Conservation (phyloP, 2,888 invertebrate genomes). For the Archips xylosteana region DNA sequence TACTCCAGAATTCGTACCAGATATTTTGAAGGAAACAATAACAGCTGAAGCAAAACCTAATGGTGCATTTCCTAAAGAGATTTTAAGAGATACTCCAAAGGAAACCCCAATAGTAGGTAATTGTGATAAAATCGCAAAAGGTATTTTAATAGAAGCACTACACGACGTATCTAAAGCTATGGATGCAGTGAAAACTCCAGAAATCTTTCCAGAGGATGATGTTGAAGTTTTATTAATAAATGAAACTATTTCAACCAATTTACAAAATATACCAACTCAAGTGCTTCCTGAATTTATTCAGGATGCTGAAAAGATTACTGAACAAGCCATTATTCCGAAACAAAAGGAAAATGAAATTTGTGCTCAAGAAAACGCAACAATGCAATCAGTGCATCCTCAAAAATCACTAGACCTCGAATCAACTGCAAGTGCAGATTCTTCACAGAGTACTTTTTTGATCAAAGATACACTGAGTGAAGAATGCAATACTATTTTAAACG, state of each 20-base stretch:
- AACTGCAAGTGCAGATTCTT: constrained; percentile 38
- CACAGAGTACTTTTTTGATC: constrained; percentile 35
- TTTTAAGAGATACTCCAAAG: background rate
- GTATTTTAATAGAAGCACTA: constrained; percentile 28
- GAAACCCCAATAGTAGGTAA: background rate
- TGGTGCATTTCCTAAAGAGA: constrained; percentile 6
- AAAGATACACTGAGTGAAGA: constrained; percentile 34
- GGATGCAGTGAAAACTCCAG: constrained; percentile 1
- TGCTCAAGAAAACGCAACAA: background rate
- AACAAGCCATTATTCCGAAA: background rate
- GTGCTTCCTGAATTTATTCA: constrained; percentile 15
- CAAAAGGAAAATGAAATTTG: background rate
- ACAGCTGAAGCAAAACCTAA: background rate
- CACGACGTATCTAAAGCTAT: constrained; percentile 35
- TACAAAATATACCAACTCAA: background rate
- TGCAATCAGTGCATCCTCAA: constrained; percentile 13
- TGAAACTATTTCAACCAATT: background rate
- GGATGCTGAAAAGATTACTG: background rate
- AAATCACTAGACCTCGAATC: constrained; percentile 31
- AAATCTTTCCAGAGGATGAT: constrained; percentile 12
- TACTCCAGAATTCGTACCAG: background rate
- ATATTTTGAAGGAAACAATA: constrained; percentile 8
- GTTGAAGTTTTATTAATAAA: background rate
- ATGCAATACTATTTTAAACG: background rate
- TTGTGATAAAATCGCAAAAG: constrained; percentile 29